Base-by-base conservation (phyloP, 2,888 invertebrate species). In the Drosophila merina region DNA sequence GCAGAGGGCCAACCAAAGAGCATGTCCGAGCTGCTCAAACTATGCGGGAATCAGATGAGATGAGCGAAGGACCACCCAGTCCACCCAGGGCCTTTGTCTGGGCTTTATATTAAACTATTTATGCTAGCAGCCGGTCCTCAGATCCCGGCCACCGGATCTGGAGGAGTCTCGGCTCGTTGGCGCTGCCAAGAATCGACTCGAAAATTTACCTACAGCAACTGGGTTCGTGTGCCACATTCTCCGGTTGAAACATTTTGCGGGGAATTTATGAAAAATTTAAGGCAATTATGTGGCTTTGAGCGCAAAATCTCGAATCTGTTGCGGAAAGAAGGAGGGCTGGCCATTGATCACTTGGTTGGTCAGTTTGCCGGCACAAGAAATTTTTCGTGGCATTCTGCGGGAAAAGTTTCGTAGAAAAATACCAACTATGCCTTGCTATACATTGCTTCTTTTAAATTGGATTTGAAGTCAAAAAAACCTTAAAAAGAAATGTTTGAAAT, bases 91-190 rank as follows among this genome's bases (percentile, higher is more conserved):
- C 63, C 86, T 74, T 82, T 85, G 81, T 82, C 81, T 82, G 79
- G 77, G 71, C 71, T 79, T 79, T 74, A 67, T 72, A 82, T 85
- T 79, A 77, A 82, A 85, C 82, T 82, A 82, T 85, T 85, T 85
- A 60, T 72, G 55, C 48, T 38, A 51, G 59, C 50, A 62, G 48
- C 50, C 38, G 38, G 45, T 8, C 14, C 25, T 49, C 44, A 14
- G 26, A 55, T 48, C 63, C 56, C 56, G 58, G 45, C 45, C n/a
- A 49, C 54, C 44, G 60, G 63, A 64, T 64, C 62, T 52, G 50
- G 50, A 62, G 70, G 47, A 56, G 70, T 45, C 55, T 51, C 60
- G 60, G 54, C 40, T 70, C 51, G 69, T 47, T 68, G 68, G 59
- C 58, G 26, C 48, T 59, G 57, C 42, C 49, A 57, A 64, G 57